Conservation (phyloP, 2,888 invertebrate species). For the Sarcophaga variegata region DNA sequence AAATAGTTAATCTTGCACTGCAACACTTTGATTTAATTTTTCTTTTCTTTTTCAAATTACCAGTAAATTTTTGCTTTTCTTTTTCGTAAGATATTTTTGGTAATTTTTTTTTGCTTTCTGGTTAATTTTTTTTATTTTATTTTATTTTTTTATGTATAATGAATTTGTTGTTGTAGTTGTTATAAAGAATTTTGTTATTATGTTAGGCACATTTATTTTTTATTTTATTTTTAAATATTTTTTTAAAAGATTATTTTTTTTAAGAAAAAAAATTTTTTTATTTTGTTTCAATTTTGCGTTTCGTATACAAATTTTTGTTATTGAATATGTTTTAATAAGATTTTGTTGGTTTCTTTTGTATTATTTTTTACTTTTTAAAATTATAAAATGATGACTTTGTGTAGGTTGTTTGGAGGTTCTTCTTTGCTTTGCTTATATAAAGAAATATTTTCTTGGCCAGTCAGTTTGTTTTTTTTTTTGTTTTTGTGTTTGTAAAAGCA, state of each 20-base stretch:
- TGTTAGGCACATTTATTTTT: constrained; percentile 66
- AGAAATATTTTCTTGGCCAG: constrained; percentile 4
- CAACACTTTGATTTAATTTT: background rate
- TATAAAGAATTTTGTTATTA: constrained; percentile 50
- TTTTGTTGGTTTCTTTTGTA: constrained; percentile 32
- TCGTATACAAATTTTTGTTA: constrained; percentile 61
- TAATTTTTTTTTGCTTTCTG: constrained; percentile 36
- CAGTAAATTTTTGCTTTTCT: constrained; percentile 46
- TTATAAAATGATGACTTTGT: constrained; percentile 11
- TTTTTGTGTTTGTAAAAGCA: constrained; percentile 53
- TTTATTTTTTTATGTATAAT: constrained; percentile 40
- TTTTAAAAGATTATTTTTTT: constrained; percentile 30
- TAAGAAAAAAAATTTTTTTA: constrained; percentile 46
- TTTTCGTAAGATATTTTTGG: constrained; percentile 39
- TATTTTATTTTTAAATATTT: constrained; percentile 37
- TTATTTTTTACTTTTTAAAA: constrained; percentile 30
- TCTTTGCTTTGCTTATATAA: constrained; percentile 47
- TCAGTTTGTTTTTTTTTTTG: constrained; percentile 23
- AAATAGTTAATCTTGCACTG: constrained; percentile 25
- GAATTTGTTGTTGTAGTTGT: constrained; percentile 47
- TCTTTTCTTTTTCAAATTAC: constrained; percentile 13
- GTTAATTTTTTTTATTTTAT: constrained; percentile 37
- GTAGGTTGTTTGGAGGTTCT: constrained; percentile 48
- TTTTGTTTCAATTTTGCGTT: constrained; percentile 29
- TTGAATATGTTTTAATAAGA: constrained; percentile 37